Base-by-base conservation (phyloP, 2,797 vertebrate species). In the Anisognathus igniventris region DNA sequence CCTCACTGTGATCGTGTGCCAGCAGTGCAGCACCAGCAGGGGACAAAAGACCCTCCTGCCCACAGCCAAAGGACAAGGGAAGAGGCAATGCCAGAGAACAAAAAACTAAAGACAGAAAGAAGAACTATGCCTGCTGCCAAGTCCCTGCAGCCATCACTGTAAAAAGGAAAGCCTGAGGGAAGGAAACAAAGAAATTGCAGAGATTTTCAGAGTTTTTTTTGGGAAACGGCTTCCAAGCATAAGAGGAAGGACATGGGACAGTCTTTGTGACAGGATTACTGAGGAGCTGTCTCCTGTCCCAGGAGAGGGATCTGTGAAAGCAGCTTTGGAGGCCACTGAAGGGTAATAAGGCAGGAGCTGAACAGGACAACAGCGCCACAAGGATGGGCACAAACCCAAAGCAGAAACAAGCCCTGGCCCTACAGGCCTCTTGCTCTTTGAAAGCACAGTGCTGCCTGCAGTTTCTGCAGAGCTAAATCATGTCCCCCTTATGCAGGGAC, bases 21-120 rank as follows among this genome's bases (percentile, higher is more conserved):
- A 47, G 20, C 9, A 6, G 37, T 1, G 0, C 31, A 30, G n/a
- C 1, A 0, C 28, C 5, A 7, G 19, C 25, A 19, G 44, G 14
- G 45, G 7, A 12, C 27, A 31, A n/a, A 80, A 67, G 33, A 9
- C 12, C 19, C 56, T 66, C 25, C 10, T 48, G 24, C 47, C 47
- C 0, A 0, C 31, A 64, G 70, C 61, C 40, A 24, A 53, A 50
- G 60, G 31, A 24, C 37, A 1, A 1, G 7, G 58, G 84, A 78
- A 42, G 23, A 78, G 24, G 45, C 53, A 53, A n/a, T 1, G 14
- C 19, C 40, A 35, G 56, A 35, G 10, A 62, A 71, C 64, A 77
- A 54, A 77, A 28, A 56, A 44, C n/a, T 45, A 9, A 65, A 88
- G 54, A 35, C 12, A 3, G 3, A 61, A 57, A 71, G 15, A 72